Evolutionary conservation across 1,140 invertebrate genomes (phyloP).

Genomic region (Lethocerus indicus): DNA sequence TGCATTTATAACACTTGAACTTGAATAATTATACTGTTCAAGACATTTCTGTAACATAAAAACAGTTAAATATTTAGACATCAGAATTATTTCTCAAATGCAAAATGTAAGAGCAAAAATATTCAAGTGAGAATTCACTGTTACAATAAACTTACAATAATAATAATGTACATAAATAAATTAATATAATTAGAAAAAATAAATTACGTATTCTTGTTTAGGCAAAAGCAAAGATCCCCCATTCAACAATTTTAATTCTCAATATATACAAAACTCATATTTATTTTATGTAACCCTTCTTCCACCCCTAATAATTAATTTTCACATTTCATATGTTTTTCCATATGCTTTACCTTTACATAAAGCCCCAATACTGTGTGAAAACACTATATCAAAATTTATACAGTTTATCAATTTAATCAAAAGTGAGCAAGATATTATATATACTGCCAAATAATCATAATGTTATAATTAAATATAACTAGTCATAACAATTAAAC

Average conservation of each 20-base stretch:
- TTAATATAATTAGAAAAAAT: background rate
- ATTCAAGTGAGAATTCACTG: background rate
- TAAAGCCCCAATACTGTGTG: too few species aligned
- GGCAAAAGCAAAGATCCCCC: background rate
- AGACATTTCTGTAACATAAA: conserved; percentile 40
- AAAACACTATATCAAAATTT: too few species aligned
- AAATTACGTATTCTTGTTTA: background rate
- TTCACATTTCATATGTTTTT: too few species aligned
- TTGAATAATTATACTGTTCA: conserved; percentile 49
- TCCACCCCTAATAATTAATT: too few species aligned
- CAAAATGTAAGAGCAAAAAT: background rate
- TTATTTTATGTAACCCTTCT: background rate
- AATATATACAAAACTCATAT: background rate
- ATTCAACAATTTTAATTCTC: background rate
- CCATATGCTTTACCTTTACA: too few species aligned
- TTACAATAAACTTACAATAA: background rate
- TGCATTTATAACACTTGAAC: conserved; percentile 58
- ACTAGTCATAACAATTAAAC: too few species aligned
- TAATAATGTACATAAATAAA: background rate
- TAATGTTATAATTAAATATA: too few species aligned
- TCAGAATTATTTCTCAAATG: background rate
- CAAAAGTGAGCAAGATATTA: too few species aligned
- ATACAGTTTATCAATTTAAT: too few species aligned
- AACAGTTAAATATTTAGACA: background rate
- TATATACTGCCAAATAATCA: too few species aligned